Evolutionary conservation across 2,888 invertebrate species (phyloP), one percentile per base, ranked within the genome.

Genomic region (Epicampocera succincta): DNA sequence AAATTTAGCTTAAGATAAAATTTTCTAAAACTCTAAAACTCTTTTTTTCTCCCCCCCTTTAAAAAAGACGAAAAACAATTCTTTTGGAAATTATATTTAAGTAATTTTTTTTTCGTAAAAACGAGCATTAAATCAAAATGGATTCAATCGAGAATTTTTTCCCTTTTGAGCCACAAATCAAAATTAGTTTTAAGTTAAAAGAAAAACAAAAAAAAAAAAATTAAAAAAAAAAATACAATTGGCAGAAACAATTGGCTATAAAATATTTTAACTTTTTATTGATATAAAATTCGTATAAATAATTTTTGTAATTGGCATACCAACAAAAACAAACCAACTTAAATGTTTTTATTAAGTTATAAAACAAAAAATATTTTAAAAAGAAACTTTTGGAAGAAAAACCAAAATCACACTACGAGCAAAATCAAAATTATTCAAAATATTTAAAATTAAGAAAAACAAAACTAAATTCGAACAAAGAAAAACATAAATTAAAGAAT

Each of bases 111-210:
- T 11, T 11, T 38, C 17, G 48, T 61, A 46, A 29, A 46, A 15
- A 46, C 85, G 89, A 90, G 89, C 90, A 87, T 85, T 89, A 90
- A 87, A 89, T 89, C 89, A 89, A 89, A 87, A 88, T 78, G 89
- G 88, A 86, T 85, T 87, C 85, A 74, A 84, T 82, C 84, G 82
- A 61, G 78, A 84, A 71, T 84, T 80, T 85, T 83, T 82, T 84
- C 84, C 80, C 83, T 84, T 84, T 86, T 85, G 85, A 84, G 84
- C 85, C 85, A 86, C 84, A 84, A 88, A 88, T 86, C 87, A 86
- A 88, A 88, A 87, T 87, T 88, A 84, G 82, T 82, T 75, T 44
- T 82, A 78, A 82, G 65, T 72, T 82, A 11, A 76, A 76, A 68
- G 17, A 13, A 68, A 73, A 66, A 60, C n/a, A n/a, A n/a, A n/a